A percentile compares a stretch with the other conserved stretches of the same genome.
Evolutionary conservation across 2,113 vertebrate species (phyloP).

Genomic region (Heteronetta atricapilla): DNA sequence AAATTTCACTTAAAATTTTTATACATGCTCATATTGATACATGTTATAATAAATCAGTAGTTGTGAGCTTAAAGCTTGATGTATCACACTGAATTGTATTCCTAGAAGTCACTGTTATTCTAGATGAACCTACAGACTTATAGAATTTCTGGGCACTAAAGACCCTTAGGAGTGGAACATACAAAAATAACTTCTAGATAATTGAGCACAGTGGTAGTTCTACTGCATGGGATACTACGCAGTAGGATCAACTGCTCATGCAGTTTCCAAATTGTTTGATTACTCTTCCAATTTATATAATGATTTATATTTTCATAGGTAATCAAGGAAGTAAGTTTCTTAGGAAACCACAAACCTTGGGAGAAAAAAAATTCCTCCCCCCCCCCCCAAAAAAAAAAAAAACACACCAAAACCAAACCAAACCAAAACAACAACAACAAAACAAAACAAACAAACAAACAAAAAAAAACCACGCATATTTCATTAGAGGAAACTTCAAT

Average conservation of each 20-base stretch:
- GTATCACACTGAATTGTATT: slow-evolving; percentile 8
- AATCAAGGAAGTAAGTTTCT: slow-evolving; percentile 48
- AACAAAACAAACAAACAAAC: background rate
- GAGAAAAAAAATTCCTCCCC: background rate
- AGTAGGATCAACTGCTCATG: background rate
- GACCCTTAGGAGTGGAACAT: background rate
- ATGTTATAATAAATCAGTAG: background rate
- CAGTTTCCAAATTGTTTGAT: slow-evolving; percentile 26
- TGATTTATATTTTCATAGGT: slow-evolving; percentile 37
- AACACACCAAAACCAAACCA: no score
- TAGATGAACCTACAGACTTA: background rate
- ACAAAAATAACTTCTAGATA: slow-evolving; percentile 47
- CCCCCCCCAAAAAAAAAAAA: background rate
- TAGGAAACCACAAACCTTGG: background rate
- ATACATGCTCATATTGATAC: background rate
- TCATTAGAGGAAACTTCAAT: background rate
- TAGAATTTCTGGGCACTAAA: background rate
- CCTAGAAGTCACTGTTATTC: slow-evolving; percentile 38
- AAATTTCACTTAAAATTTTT: background rate
- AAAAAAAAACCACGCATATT: background rate
- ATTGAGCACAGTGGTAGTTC: slow-evolving; percentile 19
- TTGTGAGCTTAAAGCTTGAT: background rate
- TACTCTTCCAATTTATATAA: slow-evolving; percentile 46
- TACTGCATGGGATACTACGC: background rate
- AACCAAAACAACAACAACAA: no score